Percentiles rank a stretch among this genome's conserved stretches.
These are phyloP conservation scores for Micronycteris hirsuta DNA, from an alignment of 2,113 vertebrate genomes.

Conservation along the genomic window DNA sequence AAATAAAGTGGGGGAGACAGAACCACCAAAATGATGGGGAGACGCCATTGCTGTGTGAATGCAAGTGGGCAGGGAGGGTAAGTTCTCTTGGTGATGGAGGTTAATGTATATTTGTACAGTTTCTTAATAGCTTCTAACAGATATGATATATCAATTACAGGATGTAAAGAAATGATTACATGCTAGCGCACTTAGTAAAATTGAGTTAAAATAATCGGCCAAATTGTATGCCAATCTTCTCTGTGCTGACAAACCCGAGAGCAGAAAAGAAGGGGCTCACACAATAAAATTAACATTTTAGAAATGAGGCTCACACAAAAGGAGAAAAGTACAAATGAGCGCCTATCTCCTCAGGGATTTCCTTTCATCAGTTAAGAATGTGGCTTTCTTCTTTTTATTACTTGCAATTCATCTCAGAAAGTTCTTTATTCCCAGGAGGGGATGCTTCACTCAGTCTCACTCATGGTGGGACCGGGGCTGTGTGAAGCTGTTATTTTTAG, in stretches of 20 bases:
- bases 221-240: neutral
- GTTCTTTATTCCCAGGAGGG: conserved; percentile 50
- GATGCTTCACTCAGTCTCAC: conserved; percentile 1
- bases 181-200: neutral
- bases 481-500: conserved; percentile 62
- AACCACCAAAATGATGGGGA: fast-evolving
- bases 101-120: neutral
- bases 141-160: neutral
- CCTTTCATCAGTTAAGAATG: conserved; percentile 56
- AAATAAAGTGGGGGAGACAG: neutral
- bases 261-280: neutral
- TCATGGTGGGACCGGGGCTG: neutral
- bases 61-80: neutral
- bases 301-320: conserved; percentile 33
- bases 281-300: conserved; percentile 20
- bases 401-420: conserved; percentile 53
- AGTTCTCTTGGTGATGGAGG: neutral
- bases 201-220: neutral
- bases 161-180: neutral
- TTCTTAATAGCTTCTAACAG: neutral
- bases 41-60: neutral
- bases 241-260: neutral
- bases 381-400: conserved; percentile 63
- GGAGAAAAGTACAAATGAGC: conserved; percentile 34
- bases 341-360: conserved; percentile 43